A percentile compares a stretch with the other conserved stretches of the same genome.
phyloP scores from a whole-genome alignment of 92 coral and sea anemone genomes.

The Virgularia gustaviana region DNA sequence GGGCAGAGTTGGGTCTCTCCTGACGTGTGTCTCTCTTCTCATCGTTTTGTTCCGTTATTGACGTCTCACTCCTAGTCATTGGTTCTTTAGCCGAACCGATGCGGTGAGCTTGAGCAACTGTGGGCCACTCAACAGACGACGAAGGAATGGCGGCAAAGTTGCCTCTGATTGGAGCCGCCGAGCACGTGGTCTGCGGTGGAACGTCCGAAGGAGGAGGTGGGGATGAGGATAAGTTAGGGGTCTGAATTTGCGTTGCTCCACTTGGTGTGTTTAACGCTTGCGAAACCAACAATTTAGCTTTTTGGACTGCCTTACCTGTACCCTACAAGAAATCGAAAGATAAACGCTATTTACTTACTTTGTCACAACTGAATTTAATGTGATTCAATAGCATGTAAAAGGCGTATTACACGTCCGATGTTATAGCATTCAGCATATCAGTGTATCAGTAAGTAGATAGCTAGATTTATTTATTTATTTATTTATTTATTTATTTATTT shows the following conservation, averaged over 20 bases:
- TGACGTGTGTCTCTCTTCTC: constrained; percentile 22
- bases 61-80: not conserved
- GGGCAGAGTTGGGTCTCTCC: constrained; percentile 45
- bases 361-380: too few relatives aligned
- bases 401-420: too few relatives aligned
- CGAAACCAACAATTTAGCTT: constrained; percentile 91
- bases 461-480: too few relatives aligned
- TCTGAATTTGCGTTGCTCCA: constrained; percentile 64
- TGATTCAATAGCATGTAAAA: too few relatives aligned
- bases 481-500: too few relatives aligned
- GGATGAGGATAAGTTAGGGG: constrained; percentile 59
- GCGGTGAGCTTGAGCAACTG: constrained; percentile 87
- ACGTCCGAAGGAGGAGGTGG: constrained; percentile 61
- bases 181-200: constrained; percentile 50
- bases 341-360: too few relatives aligned
- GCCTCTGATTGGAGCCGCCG: constrained; percentile 68
- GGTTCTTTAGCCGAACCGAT: not conserved
- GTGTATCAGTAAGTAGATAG: too few relatives aligned
- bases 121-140: constrained; percentile 92
- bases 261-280: constrained; percentile 97
- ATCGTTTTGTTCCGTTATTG: constrained; percentile 37
- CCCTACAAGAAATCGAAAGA: constrained; percentile 55
- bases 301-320: constrained; percentile 86
- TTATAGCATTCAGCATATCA: too few relatives aligned
- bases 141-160: constrained; percentile 82